Base-by-base conservation (phyloP, 1,140 invertebrate genomes). In the Ruditapes philippinarum region DNA sequence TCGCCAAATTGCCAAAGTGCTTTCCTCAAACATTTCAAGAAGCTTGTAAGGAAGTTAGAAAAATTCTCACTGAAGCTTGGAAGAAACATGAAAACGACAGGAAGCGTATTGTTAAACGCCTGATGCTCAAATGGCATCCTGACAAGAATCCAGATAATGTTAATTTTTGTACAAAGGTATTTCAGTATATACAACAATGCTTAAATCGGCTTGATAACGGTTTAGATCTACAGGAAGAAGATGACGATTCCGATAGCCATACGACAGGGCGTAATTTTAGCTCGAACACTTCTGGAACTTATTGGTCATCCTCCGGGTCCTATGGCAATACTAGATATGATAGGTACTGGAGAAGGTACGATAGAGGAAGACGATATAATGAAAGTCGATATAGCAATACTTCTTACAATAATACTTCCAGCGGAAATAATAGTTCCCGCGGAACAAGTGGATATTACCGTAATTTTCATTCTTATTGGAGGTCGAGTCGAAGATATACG, bases 91-190 rank as follows among this genome's bases (percentile, higher is more conserved):
- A 92, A 60, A 57, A 54, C 22, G 91, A 93, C 36, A 90, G 92
- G 42, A 93, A 91, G 42, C 91, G 93, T 33, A 87, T 93, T 33
- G 85, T 93, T 12, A 95, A 95, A 80, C 90, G 94, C 28, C 60
- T 95, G 22, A 42, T 93, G 33, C 76, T 94, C 17, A 94, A 93
- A 86, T 95, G 93, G 93, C 94, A 95, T 86, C 94, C 94, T 33
- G 94, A 95, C 76, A 94, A 94, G 84, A 95, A 95, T 89, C 88
- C 86, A n/a, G 91, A 91, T 17, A 83, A 92, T 62, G 88, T 92
- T 86, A 73, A 90, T 9, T 82, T 95, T 42, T 91, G 91, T 19
- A 93, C 92, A 14, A 89, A 91, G n/a, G 91, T 95, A 1, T 93
- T 90, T 49, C 92, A 95, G 62, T 78, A 82, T 40, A 93, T 93